Conservation (phyloP, 1,140 invertebrate species). For the Arctopsyche grandis region DNA sequence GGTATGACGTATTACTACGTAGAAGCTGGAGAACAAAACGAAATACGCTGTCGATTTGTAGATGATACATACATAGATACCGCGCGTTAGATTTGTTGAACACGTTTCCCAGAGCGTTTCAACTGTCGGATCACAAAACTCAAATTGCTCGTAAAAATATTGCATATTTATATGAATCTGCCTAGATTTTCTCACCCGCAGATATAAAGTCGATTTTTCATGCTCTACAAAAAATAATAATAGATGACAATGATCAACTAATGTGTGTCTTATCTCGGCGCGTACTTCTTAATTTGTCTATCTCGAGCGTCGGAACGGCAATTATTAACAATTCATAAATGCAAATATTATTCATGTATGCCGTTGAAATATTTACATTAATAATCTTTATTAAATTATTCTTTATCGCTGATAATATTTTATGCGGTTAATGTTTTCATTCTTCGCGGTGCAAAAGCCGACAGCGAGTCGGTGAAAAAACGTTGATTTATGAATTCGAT, state of each 20-base stretch:
- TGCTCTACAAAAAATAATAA: conserved; percentile 12
- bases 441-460: background rate
- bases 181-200: too few relatives aligned
- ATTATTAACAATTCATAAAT: conserved; percentile 23
- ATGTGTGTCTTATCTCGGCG: conserved; percentile 1
- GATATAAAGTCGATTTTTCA: conserved; percentile 1
- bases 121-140: too few relatives aligned
- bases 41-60: background rate
- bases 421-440: conserved; percentile 12
- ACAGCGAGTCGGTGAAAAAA: too few relatives aligned
- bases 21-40: too few relatives aligned
- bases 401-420: conserved; percentile 14
- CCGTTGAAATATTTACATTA: conserved; percentile 21
- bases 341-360: conserved; percentile 27
- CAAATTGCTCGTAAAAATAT: too few relatives aligned
- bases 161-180: too few relatives aligned
- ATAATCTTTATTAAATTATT: conserved; percentile 27
- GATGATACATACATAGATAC: background rate
- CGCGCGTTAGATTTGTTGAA: too few relatives aligned
- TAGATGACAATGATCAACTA: conserved; percentile 27
- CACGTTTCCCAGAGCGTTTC: too few relatives aligned
- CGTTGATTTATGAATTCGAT: too few relatives aligned
- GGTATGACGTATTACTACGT: too few relatives aligned
- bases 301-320: background rate
- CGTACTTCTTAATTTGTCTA: conserved; percentile 1